Evolutionary conservation across 2,797 vertebrate species (phyloP).

Genomic region (Lutjanus argentimaculatus): DNA sequence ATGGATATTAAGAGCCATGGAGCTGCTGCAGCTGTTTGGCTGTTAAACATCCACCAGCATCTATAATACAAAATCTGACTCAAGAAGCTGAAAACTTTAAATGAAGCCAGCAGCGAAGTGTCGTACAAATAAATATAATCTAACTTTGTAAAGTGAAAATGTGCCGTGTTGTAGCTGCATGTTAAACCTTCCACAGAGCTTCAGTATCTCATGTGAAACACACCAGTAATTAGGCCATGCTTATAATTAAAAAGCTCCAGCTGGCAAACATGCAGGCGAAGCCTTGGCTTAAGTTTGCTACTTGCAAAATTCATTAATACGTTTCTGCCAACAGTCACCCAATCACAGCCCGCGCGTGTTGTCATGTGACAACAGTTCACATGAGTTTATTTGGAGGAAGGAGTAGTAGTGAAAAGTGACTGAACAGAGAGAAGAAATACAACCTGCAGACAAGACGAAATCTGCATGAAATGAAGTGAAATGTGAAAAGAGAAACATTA

Average conservation of each 20-base stretch:
- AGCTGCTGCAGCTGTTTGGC: conserved; percentile 20
- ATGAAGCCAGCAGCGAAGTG: background rate
- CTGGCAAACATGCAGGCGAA: conserved; percentile 21
- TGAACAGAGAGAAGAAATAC: background rate
- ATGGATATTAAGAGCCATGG: conserved; percentile 6
- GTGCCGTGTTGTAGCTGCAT: background rate
- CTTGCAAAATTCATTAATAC: conserved; percentile 10
- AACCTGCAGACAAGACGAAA: too few relatives aligned
- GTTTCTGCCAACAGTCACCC: background rate
- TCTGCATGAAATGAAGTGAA: too few relatives aligned
- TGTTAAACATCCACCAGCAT: conserved; percentile 10
- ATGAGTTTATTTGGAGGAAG: background rate
- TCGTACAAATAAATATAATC: background rate
- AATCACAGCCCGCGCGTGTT: background rate
- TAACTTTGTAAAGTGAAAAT: background rate
- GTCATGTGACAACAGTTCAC: conserved; percentile 10
- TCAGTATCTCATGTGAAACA: conserved; percentile 12
- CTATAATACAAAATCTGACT: background rate
- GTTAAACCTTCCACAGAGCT: background rate
- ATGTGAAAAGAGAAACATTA: too few relatives aligned
- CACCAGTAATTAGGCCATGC: background rate
- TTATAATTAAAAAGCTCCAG: conserved; percentile 6
- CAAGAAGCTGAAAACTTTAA: conserved; percentile 6
- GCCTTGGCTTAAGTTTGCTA: conserved; percentile 3
- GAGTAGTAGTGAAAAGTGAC: background rate